Evolutionary conservation across 1,140 invertebrate species (phyloP).

Genomic region (Papilio polyxenes): DNA sequence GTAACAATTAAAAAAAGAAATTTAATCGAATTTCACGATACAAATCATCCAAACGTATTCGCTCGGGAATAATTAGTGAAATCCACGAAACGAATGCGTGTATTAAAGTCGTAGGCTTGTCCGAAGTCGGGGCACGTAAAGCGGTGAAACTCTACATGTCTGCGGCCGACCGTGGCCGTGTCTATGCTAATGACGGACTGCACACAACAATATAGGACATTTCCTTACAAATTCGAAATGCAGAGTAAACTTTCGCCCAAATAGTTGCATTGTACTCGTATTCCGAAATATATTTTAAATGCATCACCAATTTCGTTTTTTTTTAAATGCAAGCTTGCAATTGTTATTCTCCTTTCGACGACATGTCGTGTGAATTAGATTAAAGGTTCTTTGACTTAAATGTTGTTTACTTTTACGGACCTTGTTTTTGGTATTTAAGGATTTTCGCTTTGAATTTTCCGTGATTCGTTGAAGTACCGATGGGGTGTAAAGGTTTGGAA

Average conservation of each 20-base stretch:
- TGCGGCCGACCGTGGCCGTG: constrained; percentile 48
- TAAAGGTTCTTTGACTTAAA: neutral
- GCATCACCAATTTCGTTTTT: constrained; percentile 26
- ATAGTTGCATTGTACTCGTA: constrained; percentile 42
- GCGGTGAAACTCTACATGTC: constrained; percentile 61
- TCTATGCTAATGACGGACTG: constrained; percentile 63
- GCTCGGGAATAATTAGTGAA: constrained; percentile 49
- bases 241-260: constrained; percentile 62
- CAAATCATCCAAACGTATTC: constrained; percentile 2
- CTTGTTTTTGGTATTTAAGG: constrained; percentile 8
- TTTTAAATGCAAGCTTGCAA: neutral
- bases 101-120: constrained; percentile 53
- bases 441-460: neutral
- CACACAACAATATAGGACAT: constrained; percentile 69
- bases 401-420: constrained; percentile 11
- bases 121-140: constrained; percentile 60
- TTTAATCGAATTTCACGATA: neutral
- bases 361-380: constrained; percentile 5
- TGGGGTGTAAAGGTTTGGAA: neutral
- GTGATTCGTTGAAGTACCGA: neutral
- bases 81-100: constrained; percentile 51
- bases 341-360: neutral
- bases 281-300: constrained; percentile 36
- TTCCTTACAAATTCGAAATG: constrained; percentile 67
- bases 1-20: constrained; percentile 16